Conservation (phyloP, 2,888 invertebrate genomes). For the Apocheima hispidaria region DNA sequence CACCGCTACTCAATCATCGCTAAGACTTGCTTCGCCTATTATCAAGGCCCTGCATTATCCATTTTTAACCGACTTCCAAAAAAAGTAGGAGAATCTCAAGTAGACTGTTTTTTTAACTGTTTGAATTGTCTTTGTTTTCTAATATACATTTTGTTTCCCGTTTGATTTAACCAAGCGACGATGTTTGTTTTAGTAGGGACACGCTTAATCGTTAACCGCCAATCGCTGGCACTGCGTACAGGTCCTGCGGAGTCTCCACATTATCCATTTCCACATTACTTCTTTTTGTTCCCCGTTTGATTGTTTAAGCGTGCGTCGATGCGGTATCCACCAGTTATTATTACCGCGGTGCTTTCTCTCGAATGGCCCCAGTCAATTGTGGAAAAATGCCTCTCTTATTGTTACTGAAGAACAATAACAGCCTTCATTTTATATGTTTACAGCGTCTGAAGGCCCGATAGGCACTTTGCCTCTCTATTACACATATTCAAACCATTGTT, state of each 20-base stretch:
- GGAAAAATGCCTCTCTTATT: conserved; percentile 84
- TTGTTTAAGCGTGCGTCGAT: conserved; percentile 86
- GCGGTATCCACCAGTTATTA: conserved; percentile 81
- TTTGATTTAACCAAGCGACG: too few relatives aligned
- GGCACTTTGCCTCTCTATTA: conserved; percentile 77
- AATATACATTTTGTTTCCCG: too few relatives aligned
- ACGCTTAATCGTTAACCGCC: background rate
- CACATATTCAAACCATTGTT: conserved; percentile 67
- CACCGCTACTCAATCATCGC: too few relatives aligned
- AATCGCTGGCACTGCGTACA: conserved; percentile 48
- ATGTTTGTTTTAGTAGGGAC: background rate
- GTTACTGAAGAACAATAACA: conserved; percentile 83
- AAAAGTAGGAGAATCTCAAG: too few relatives aligned
- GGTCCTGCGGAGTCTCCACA: conserved; percentile 55
- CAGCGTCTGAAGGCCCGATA: conserved; percentile 80
- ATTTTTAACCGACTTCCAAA: too few relatives aligned
- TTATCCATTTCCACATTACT: conserved; percentile 84
- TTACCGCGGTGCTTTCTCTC: conserved; percentile 80
- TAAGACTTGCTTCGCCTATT: too few relatives aligned
- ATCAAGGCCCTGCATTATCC: too few relatives aligned
- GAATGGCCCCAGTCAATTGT: conserved; percentile 83
- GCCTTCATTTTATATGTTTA: conserved; percentile 83
- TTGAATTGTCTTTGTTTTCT: too few relatives aligned
- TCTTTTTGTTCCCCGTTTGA: conserved; percentile 84
- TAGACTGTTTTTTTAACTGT: too few relatives aligned